phyloP scores from a whole-genome alignment of 35 echinoderm and acorn worm species.

The Apostichopus californicus region DNA sequence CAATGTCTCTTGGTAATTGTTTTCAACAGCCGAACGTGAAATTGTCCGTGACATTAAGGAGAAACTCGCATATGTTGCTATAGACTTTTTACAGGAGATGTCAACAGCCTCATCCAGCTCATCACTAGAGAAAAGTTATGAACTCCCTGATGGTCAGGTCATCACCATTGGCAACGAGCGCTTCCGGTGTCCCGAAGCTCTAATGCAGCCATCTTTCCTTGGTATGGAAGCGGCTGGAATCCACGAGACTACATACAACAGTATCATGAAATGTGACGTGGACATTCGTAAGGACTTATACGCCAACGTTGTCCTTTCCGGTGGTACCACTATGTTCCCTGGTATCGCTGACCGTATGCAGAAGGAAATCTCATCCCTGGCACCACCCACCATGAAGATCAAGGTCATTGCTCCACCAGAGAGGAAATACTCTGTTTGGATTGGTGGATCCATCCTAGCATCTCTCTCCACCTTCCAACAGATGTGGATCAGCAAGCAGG shows the following conservation, averaged over 20 bases:
- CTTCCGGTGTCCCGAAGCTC: slow-evolving; percentile 36
- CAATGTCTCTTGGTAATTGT: background rate
- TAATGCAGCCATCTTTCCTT: slow-evolving; percentile 49
- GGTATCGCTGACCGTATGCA: slow-evolving; percentile 61
- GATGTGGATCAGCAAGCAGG: slow-evolving; percentile 69
- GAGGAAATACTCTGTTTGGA: slow-evolving; percentile 95
- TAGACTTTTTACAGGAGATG: slow-evolving; percentile 15
- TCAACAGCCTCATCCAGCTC: background rate
- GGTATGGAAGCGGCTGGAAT: slow-evolving; percentile 42
- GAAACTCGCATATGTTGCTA: background rate
- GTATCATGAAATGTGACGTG: slow-evolving; percentile 69
- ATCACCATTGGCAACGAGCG: too few relatives aligned
- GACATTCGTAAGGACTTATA: slow-evolving; percentile 59
- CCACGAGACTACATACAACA: slow-evolving; percentile 49
- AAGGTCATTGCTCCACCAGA: slow-evolving; percentile 93
- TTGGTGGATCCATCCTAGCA: slow-evolving; percentile 73
- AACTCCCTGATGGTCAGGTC: too few relatives aligned
- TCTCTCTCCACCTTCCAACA: slow-evolving; percentile 60
- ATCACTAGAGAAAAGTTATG: background rate
- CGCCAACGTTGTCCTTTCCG: slow-evolving; percentile 85
- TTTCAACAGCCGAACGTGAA: slow-evolving; percentile 12
- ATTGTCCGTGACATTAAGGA: slow-evolving; percentile 14
- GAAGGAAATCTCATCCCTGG: slow-evolving; percentile 61
- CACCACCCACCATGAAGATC: slow-evolving; percentile 90
- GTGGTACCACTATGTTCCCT: slow-evolving; percentile 91